Conservation (phyloP, 2,113 vertebrate species). For the Grantiella picta region DNA sequence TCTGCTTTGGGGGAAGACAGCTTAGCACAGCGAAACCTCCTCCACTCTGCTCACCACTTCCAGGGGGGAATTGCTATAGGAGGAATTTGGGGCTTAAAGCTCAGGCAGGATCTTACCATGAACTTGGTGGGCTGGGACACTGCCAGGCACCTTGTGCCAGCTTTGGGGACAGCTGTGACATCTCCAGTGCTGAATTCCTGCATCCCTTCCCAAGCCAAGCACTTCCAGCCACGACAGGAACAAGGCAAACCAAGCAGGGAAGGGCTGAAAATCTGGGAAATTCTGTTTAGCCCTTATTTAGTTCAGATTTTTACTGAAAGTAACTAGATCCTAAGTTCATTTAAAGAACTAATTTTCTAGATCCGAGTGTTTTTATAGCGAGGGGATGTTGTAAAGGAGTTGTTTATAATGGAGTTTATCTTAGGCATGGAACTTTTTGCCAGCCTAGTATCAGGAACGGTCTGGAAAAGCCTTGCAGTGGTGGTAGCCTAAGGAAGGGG, state of each 20-base stretch:
- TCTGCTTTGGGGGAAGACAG: background rate
- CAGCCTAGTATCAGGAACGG: conserved; percentile 60
- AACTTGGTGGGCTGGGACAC: background rate
- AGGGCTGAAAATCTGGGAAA: background rate
- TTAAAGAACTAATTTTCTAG: conserved; percentile 73
- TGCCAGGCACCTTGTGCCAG: background rate
- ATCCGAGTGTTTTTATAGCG: conserved; percentile 60
- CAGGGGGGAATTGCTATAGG: rapidly evolving
- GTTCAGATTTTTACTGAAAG: conserved; percentile 36
- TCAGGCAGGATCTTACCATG: background rate
- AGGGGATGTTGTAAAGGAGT: conserved; percentile 71
- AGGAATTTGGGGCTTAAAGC: background rate
- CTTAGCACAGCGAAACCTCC: background rate
- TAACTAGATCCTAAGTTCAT: conserved; percentile 60
- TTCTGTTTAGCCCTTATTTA: background rate
- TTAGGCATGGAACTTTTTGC: conserved; percentile 40
- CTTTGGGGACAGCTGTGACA: background rate
- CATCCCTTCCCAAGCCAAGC: background rate
- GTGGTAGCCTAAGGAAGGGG: conserved; percentile 72
- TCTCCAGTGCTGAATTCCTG: background rate
- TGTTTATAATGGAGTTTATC: conserved; percentile 74
- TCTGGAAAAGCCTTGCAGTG: conserved; percentile 68
- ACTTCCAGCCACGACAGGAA: rapidly evolving
- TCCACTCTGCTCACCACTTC: background rate
- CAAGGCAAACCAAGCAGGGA: background rate